These are phyloP conservation scores for Halisarca cf. caerulea DNA, from an alignment of 37 sponge, comb jelly and placozoan species.

Conservation along the genomic window DNA sequence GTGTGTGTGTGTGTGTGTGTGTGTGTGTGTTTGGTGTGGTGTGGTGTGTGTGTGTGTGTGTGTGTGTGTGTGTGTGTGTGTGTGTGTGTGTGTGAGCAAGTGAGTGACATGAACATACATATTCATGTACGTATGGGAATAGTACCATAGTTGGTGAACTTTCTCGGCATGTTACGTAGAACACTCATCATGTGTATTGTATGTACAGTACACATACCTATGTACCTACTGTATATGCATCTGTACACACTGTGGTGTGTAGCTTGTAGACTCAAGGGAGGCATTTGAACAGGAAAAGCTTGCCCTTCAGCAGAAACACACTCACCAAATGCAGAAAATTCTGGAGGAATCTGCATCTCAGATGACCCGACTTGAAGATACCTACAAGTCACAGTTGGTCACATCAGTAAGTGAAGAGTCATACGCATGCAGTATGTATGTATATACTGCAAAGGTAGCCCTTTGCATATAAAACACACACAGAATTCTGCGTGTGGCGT, in stretches of 20 bases:
- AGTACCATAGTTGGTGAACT: no score
- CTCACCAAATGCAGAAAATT: background rate
- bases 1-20: no score
- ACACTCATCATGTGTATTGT: background rate
- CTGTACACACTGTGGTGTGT: background rate
- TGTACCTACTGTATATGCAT: background rate
- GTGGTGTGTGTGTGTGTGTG: no score
- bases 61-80: no score
- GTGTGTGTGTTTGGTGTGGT: background rate
- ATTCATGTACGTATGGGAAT: no score
- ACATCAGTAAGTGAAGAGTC: constrained; percentile 9
- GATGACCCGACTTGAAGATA: background rate
- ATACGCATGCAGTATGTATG: background rate
- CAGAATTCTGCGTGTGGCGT: no score
- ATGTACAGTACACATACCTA: background rate
- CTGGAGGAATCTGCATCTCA: background rate
- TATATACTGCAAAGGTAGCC: no score
- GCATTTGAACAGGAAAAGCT: background rate
- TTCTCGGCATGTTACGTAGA: no score
- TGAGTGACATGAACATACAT: no score
- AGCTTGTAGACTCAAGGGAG: constrained; percentile 15
- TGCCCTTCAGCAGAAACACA: constrained; percentile 3
- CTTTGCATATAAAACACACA: no score
- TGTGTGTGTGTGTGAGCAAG: no score
- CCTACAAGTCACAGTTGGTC: background rate